Evolutionary conservation across 2,888 invertebrate species (phyloP), one percentile per base, ranked within the genome.

Genomic region (Sturmia bella): DNA sequence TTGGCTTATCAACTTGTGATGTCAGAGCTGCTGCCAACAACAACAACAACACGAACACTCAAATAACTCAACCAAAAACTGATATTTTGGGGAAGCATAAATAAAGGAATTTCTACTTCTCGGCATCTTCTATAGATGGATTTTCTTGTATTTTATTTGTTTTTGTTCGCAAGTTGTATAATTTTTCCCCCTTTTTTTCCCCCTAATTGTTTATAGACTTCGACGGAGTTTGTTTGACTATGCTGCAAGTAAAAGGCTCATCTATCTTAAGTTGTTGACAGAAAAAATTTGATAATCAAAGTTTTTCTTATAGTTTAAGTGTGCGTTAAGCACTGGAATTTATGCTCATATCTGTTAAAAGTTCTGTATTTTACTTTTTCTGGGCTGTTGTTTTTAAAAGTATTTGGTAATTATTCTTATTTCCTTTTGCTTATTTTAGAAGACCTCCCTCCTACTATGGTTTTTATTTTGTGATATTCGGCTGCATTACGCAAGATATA

Each of bases 201-300:
- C 3, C 12, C 27, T 13, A 5, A 52, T 27, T 3, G 61, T 69
- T 57, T 41, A 64, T 73, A 63, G 56, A 74, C 74, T 74, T 74
- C 11, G 54, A 52, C 52, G 39, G 48, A n/a, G 32, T 39, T n/a
- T 66, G n/a, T n/a, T 37, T 57, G 41, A 43, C 43, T 64, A 43
- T 17, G 63, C 48, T 61, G 56, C 54, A 50, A 17, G 64, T 64
- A 82, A 77, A 61, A 74, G 73, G 74, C 82, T 78, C 73, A 78
- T 77, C 78, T 73, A 69, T 78, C 78, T 82, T 82, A 78, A 82
- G 78, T 78, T 82, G 78, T 78, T 81, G 81, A 82, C 78, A 78
- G 82, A 82, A 70, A 70, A 78, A 82, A 74, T 72, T 78, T 82
- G 78, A 82, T 78, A 78, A 82, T 82, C 82, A 82, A 82, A 78